These are phyloP conservation scores for Nymphicus hollandicus DNA, from an alignment of 2,113 vertebrate species.

Conservation along the genomic window DNA sequence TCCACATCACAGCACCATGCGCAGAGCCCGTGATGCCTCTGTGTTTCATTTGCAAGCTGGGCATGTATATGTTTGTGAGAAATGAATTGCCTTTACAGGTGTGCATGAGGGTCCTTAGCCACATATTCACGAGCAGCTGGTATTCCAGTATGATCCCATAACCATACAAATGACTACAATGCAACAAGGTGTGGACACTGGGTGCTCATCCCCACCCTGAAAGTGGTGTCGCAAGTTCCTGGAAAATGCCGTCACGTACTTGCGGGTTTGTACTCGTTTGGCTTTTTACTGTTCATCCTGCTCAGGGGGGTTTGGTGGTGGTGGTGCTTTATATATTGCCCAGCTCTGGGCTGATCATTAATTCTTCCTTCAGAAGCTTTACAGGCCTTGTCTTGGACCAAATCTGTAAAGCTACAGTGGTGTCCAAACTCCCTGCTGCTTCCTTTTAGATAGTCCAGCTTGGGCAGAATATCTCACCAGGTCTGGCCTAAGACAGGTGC, in stretches of 20 bases:
- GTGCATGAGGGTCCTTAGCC: background rate
- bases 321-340: background rate
- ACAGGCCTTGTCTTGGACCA: background rate
- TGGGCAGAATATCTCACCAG: background rate
- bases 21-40: background rate
- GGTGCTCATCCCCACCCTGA: conserved; percentile 42
- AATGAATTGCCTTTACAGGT: background rate
- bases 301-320: background rate
- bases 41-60: background rate
- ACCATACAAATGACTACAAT: background rate
- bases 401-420: background rate
- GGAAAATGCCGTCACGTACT: conserved; percentile 32
- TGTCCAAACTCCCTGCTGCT: background rate
- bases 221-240: conserved; percentile 39
- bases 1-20: background rate
- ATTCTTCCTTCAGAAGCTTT: background rate
- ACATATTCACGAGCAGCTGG: background rate
- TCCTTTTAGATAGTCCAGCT: background rate
- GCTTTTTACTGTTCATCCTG: background rate
- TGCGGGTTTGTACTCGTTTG: conserved; percentile 12
- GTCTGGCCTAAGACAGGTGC: background rate
- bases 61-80: background rate
- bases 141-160: background rate
- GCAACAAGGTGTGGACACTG: conserved; percentile 21
- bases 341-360: background rate